phyloP scores from a whole-genome alignment of 2,797 vertebrate genomes.

The Megaceryle alcyon region DNA sequence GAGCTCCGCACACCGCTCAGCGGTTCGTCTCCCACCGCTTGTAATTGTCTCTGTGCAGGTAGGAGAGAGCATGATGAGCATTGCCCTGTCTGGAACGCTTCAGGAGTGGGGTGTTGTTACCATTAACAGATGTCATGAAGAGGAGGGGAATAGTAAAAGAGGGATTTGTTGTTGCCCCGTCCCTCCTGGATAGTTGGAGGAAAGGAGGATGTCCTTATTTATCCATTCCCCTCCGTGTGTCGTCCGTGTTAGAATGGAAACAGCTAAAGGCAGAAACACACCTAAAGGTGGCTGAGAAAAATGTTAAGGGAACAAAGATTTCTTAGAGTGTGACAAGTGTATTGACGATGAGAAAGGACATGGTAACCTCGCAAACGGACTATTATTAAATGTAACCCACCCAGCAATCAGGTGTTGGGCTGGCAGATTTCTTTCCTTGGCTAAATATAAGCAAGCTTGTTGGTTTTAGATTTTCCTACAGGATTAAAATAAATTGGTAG shows the following conservation, averaged over 20 bases:
- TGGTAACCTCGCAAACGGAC: slow-evolving; percentile 63
- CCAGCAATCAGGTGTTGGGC: background rate
- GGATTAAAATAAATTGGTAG: background rate
- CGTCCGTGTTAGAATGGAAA: background rate
- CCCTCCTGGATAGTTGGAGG: background rate
- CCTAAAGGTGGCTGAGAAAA: slow-evolving; percentile 22
- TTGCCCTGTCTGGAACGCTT: background rate
- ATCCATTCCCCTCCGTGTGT: background rate
- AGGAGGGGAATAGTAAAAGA: background rate
- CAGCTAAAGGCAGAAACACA: background rate
- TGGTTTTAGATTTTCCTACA: background rate
- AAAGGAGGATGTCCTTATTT: background rate
- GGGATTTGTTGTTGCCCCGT: background rate
- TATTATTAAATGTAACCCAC: background rate
- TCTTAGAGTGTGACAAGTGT: slow-evolving; percentile 74
- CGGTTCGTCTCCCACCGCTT: accelerated
- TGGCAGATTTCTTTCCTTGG: background rate
- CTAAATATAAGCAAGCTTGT: slow-evolving; percentile 4
- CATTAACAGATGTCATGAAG: background rate
- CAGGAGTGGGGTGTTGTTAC: background rate
- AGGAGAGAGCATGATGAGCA: background rate
- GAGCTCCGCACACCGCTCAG: background rate
- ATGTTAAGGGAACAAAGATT: slow-evolving; percentile 71
- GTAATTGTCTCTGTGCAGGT: background rate
- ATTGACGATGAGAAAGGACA: slow-evolving; percentile 80